Percentiles rank a stretch among this genome's conserved stretches.
These are phyloP conservation scores for Nettapus auritus DNA, from an alignment of 2,113 vertebrate species.

Conservation along the genomic window DNA sequence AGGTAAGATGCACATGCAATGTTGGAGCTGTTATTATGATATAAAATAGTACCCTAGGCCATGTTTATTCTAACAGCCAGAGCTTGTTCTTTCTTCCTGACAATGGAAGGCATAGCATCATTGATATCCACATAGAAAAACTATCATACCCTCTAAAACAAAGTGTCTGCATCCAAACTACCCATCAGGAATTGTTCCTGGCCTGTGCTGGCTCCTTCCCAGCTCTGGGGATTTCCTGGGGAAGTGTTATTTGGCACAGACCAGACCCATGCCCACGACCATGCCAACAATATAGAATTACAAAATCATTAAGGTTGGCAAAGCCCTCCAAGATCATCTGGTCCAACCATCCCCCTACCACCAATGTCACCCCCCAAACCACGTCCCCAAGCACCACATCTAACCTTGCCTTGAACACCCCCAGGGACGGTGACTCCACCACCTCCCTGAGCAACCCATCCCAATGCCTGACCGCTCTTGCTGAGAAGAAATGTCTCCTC, in stretches of 20 bases:
- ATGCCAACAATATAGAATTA: fast-evolving
- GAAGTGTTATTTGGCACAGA: not conserved
- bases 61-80: not conserved
- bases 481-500: no score
- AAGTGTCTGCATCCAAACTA: not conserved
- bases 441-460: no score
- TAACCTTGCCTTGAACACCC: no score
- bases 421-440: no score
- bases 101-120: not conserved
- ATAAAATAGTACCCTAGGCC: not conserved
- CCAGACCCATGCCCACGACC: not conserved
- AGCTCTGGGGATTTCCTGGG: not conserved
- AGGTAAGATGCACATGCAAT: not conserved
- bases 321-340: no score
- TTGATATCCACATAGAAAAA: not conserved
- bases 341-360: no score
- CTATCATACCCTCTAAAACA: not conserved
- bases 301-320: no score
- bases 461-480: no score
- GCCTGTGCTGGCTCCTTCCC: not conserved
- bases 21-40: not conserved
- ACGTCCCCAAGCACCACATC: no score
- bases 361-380: no score
- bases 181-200: fast-evolving
- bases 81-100: not conserved